Evolutionary conservation across 2,113 vertebrate genomes (phyloP).

Genomic region (Serinus canaria): DNA sequence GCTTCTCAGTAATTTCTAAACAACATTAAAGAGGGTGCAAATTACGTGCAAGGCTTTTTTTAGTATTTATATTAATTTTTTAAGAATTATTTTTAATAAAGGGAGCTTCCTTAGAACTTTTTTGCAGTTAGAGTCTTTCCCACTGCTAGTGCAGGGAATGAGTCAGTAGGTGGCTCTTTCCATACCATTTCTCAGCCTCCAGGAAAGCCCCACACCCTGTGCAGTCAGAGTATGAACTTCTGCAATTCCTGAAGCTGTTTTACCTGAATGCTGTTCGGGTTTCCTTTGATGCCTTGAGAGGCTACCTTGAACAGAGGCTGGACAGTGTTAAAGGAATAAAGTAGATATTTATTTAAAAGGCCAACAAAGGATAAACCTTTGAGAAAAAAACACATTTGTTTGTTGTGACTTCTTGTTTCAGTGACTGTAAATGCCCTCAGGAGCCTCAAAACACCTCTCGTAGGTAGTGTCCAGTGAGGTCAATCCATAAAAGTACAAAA

Average conservation of each 20-base stretch:
- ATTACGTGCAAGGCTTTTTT: neutral
- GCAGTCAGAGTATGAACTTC: neutral
- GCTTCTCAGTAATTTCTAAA: neutral
- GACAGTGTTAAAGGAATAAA: neutral
- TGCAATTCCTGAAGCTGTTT: neutral
- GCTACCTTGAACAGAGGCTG: neutral
- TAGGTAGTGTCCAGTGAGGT: neutral
- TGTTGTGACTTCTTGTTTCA: neutral
- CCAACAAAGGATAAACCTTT: neutral
- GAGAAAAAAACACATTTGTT: neutral
- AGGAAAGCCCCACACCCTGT: neutral
- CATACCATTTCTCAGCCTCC: neutral
- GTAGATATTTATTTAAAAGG: neutral
- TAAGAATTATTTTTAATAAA: neutral
- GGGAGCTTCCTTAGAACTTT: neutral
- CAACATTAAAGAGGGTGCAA: neutral
- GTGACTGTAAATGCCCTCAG: neutral
- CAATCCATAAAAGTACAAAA: neutral
- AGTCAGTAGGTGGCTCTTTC: neutral
- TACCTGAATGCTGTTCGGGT: neutral
- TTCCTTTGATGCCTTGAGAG: neutral
- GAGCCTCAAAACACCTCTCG: fast-evolving
- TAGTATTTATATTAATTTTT: neutral
- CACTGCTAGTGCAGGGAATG: neutral
- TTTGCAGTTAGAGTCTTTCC: neutral